phyloP scores from a whole-genome alignment of 2,888 invertebrate genomes.

The Osmoderma eremita region DNA sequence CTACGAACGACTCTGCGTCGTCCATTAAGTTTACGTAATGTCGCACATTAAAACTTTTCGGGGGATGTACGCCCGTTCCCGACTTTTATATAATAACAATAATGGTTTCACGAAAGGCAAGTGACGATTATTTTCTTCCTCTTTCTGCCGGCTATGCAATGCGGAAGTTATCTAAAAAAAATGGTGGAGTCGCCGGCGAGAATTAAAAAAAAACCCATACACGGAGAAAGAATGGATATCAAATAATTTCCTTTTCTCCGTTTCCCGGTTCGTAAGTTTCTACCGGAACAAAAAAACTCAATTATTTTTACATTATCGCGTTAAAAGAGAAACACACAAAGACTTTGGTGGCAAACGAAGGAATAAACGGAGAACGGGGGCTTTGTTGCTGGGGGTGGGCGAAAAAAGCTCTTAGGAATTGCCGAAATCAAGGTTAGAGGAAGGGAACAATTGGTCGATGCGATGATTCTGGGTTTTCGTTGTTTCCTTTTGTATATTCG shows the following conservation, averaged over 20 bases:
- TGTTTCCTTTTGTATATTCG: constrained; percentile 15
- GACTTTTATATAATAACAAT: too few relatives aligned
- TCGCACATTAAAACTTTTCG: constrained; percentile 19
- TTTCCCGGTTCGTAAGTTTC: too few relatives aligned
- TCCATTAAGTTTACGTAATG: constrained; percentile 13
- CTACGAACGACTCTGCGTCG: neutral
- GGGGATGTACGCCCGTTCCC: too few relatives aligned
- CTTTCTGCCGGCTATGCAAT: too few relatives aligned
- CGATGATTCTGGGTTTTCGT: constrained; percentile 19
- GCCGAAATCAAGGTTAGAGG: constrained; percentile 30
- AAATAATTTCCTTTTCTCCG: neutral
- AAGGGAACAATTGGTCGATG: constrained; percentile 24
- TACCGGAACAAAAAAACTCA: constrained; percentile 20
- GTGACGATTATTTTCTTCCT: too few relatives aligned
- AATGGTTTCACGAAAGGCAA: too few relatives aligned
- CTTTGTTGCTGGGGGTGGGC: constrained; percentile 13
- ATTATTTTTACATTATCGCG: constrained; percentile 37
- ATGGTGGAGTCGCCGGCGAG: constrained; percentile 10
- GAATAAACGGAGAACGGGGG: neutral
- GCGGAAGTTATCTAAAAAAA: neutral
- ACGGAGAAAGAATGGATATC: neutral
- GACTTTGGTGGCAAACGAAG: neutral
- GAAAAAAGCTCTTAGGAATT: constrained; percentile 37
- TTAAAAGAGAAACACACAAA: constrained; percentile 21
- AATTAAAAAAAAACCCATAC: neutral